Base-by-base conservation (phyloP, 2,797 vertebrate genomes). In the Pipistrellus pygmaeus region DNA sequence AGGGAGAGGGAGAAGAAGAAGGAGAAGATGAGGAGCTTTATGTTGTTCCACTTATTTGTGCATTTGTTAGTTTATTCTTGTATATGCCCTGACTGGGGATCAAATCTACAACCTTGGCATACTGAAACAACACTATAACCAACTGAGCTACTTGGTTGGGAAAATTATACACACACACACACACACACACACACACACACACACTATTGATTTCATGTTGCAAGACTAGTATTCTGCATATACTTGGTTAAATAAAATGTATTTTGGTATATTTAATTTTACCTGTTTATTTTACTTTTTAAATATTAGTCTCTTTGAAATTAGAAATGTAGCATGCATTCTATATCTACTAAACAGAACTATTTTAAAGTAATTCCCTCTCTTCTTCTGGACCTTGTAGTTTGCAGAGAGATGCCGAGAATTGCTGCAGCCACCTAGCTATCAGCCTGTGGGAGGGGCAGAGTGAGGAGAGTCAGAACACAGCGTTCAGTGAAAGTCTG, bases 231-330 rank as follows among this genome's bases (percentile, higher is more conserved):
- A 14, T 92, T 93, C 89, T 87, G 13, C 17, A 46, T 68, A 53
- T 30, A 21, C 13, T 53, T 15, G 23, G 4, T 66, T 76, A 83
- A 82, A 77, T 48, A 76, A 72, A 82, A 90, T 84, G 8, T 55
- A 69, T 30, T 77, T 82, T 77, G 73, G 6, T 76, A 53, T 55
- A 84, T 88, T 73, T 82, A 62, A 91, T 88, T 73, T 88, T 23
- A 62, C 17, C 14, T 53, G 12, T 48, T 87, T 53, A 57, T 83
- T 92, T 81, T 41, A 25, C 9, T 48, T 85, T 89, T 81, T 90
- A 2, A 55, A 35, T 15, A 32, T 10, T 53, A 72, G 48, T n/a
- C 41, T 21, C 6, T 17, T 41, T 55, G 41, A 69, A 57, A 18
- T 69, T 62, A 73, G 5, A 12, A 38, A 1, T 20, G 11, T 80